phyloP scores from a whole-genome alignment of 2,797 vertebrate genomes.

The Pseudochirops cupreus region DNA sequence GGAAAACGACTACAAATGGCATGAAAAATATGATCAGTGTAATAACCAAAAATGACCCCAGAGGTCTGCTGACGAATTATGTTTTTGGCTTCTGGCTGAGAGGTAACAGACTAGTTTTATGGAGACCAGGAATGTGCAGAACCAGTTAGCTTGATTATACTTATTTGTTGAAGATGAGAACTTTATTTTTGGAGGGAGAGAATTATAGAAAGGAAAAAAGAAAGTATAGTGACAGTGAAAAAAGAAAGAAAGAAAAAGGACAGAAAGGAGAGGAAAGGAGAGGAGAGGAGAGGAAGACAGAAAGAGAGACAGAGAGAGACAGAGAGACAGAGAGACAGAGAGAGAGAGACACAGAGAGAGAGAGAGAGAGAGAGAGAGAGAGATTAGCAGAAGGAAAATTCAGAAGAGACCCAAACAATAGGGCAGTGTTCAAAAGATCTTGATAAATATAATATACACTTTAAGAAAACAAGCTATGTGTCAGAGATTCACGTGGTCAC shows the following conservation, averaged over 20 bases:
- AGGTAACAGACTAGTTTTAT: background rate
- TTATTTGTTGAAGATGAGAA: background rate
- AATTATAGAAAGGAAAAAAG: background rate
- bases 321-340: too few species aligned
- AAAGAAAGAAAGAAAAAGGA: background rate
- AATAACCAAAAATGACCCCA: background rate
- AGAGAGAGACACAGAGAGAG: too few species aligned
- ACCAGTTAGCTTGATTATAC: background rate
- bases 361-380: too few species aligned
- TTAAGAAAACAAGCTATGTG: background rate
- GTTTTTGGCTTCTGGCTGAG: background rate
- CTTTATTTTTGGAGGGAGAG: background rate
- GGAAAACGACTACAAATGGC: background rate
- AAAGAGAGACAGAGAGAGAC: too few species aligned
- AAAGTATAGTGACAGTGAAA: background rate
- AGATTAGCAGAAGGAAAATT: background rate
- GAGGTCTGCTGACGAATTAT: background rate
- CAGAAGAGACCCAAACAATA: background rate
- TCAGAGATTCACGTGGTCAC: background rate
- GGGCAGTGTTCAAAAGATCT: background rate
- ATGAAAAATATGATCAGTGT: background rate
- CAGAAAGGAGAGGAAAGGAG: fast-evolving
- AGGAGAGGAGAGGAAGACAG: too few species aligned
- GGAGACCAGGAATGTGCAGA: background rate
- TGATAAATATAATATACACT: background rate